phyloP scores from a whole-genome alignment of 2,888 invertebrate genomes.

The Pseudococcus longispinus region DNA sequence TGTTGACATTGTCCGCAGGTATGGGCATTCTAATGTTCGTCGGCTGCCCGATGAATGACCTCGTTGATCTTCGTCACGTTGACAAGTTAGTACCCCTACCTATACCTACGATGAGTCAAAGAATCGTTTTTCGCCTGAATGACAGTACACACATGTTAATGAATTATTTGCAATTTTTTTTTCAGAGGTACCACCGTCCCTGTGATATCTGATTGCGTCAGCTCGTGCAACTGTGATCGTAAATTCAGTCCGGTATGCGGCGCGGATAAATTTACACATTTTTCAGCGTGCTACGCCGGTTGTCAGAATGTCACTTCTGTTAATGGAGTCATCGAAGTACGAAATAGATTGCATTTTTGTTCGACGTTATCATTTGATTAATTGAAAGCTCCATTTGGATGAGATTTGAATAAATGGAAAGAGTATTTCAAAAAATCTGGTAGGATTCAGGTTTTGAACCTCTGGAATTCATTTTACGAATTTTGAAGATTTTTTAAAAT shows the following conservation, averaged over 20 bases:
- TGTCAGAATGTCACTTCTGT: conserved; percentile 70
- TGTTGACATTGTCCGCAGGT: conserved; percentile 63
- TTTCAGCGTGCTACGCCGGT: conserved; percentile 89
- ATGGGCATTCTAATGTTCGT: conserved; percentile 89
- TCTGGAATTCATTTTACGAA: too few relatives aligned
- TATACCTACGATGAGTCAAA: background rate
- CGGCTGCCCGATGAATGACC: conserved; percentile 86
- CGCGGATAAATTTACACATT: conserved; percentile 80
- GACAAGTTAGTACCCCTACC: conserved; percentile 60
- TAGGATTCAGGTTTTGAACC: too few relatives aligned
- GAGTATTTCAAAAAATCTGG: too few relatives aligned
- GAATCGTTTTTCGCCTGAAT: too few relatives aligned
- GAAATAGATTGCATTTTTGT: too few relatives aligned
- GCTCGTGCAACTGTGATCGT: conserved; percentile 75
- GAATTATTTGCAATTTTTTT: background rate
- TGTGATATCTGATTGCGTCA: conserved; percentile 71
- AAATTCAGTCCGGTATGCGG: conserved; percentile 87
- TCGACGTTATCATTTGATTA: background rate
- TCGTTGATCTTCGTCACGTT: conserved; percentile 70
- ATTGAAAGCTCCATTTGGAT: background rate
- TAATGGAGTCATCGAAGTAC: conserved; percentile 40
- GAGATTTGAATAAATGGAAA: background rate
- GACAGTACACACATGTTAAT: background rate
- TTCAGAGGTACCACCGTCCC: conserved; percentile 59
- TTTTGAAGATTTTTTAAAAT: too few relatives aligned